Evolutionary conservation across 2,888 invertebrate species (phyloP).

Genomic region (Byasa hedistus): DNA sequence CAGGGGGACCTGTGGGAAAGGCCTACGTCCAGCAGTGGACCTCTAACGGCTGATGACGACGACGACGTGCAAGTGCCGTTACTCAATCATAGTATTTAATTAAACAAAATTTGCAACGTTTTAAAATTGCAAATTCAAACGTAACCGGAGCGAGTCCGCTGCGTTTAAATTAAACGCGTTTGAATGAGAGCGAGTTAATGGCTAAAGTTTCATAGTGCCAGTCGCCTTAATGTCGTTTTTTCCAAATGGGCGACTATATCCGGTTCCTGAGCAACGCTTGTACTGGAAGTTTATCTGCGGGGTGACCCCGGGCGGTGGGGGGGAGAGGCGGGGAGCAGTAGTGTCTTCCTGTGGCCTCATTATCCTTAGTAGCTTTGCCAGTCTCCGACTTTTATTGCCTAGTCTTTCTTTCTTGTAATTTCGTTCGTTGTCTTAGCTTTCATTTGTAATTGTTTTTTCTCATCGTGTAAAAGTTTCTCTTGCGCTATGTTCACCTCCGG

Average conservation of each 20-base stretch:
- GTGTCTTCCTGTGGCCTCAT: conserved; percentile 21
- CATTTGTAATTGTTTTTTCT: conserved; percentile 1
- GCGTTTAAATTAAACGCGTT: conserved; percentile 8
- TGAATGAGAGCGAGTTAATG: conserved; percentile 8
- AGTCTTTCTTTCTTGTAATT: conserved; percentile 11
- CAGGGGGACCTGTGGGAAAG: too few relatives aligned
- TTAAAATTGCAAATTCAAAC: background rate
- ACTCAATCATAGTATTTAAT: too few relatives aligned
- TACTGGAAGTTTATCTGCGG: conserved; percentile 57
- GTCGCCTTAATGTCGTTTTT: conserved; percentile 44
- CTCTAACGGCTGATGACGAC: too few relatives aligned
- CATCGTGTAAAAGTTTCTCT: too few relatives aligned
- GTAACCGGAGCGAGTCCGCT: background rate
- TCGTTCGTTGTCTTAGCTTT: conserved; percentile 8
- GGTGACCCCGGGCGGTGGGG: background rate
- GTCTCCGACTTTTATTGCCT: conserved; percentile 10
- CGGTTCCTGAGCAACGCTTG: conserved; percentile 52
- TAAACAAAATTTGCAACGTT: too few relatives aligned
- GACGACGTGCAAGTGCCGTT: too few relatives aligned
- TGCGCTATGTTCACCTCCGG: too few relatives aligned
- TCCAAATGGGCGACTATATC: conserved; percentile 66
- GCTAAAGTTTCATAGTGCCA: conserved; percentile 27
- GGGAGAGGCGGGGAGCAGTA: background rate
- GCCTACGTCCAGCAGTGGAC: too few relatives aligned
- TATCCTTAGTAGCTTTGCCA: conserved; percentile 4